Conservation (phyloP, 1,140 invertebrate genomes). For the Drosophila pseudoobscura region DNA sequence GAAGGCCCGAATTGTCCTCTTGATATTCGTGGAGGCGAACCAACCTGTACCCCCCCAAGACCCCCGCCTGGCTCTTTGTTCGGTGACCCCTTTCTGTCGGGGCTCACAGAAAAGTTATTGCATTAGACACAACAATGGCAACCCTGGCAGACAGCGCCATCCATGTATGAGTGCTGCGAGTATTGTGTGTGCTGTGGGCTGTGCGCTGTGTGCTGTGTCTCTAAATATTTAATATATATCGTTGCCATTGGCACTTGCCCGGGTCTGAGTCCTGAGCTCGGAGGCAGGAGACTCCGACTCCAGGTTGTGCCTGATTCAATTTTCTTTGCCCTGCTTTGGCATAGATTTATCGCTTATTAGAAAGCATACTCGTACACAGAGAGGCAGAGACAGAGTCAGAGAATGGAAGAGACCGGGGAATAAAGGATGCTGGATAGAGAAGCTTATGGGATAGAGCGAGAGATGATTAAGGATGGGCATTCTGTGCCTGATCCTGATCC, state of each 20-base stretch:
- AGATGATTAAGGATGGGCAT: slow-evolving; percentile 25
- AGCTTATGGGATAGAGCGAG: slow-evolving; percentile 24
- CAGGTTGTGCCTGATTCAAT: slow-evolving; percentile 33
- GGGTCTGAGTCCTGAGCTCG: background rate
- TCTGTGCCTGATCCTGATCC: background rate
- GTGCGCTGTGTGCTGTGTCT: slow-evolving; percentile 25
- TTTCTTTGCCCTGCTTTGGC: slow-evolving; percentile 36
- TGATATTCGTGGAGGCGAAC: slow-evolving; percentile 38
- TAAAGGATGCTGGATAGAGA: background rate
- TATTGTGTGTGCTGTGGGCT: slow-evolving; percentile 22
- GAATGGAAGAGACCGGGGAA: too few relatives aligned
- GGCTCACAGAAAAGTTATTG: slow-evolving; percentile 56
- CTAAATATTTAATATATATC: slow-evolving; percentile 74
- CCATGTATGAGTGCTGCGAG: background rate
- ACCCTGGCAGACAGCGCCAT: slow-evolving; percentile 30
- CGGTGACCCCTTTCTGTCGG: slow-evolving; percentile 61
- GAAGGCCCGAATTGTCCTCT: slow-evolving; percentile 17
- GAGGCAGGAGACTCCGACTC: slow-evolving; percentile 3
- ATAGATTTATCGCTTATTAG: slow-evolving; percentile 71
- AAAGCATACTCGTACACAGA: slow-evolving; percentile 30
- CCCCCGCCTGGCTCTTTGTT: slow-evolving; percentile 32
- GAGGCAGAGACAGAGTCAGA: background rate
- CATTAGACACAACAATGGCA: slow-evolving; percentile 60
- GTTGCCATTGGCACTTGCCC: slow-evolving; percentile 59
- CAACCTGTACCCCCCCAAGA: slow-evolving; percentile 29